Evolutionary conservation across 2,113 vertebrate genomes (phyloP).

Genomic region (Paracanthobrama guichenoti): DNA sequence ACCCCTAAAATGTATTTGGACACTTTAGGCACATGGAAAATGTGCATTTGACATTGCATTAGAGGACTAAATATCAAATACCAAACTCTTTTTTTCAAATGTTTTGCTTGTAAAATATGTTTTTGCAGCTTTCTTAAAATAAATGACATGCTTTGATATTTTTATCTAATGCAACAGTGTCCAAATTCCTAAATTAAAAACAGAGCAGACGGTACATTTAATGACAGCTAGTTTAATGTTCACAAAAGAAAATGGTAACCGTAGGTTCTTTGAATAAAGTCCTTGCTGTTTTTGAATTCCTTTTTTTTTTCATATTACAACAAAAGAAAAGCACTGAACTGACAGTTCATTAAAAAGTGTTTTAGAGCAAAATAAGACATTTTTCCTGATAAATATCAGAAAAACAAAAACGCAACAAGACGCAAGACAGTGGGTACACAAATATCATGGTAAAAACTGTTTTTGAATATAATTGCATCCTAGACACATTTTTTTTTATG

Average conservation of each 20-base stretch:
- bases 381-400: background rate
- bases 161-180: background rate
- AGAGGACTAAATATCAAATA: background rate
- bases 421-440: background rate
- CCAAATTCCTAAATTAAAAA: background rate
- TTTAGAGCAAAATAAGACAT: background rate
- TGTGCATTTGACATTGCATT: background rate
- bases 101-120: background rate
- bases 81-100: background rate
- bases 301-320: background rate
- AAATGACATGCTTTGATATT: background rate
- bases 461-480: background rate
- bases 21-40: background rate
- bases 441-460: background rate
- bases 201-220: background rate
- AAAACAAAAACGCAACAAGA: no score
- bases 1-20: background rate
- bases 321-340: background rate
- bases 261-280: background rate
- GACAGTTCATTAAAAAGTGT: background rate
- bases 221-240: conserved; percentile 24
- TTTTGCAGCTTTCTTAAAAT: background rate
- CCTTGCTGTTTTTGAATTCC: background rate
- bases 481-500: background rate
- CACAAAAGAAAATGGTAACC: background rate